phyloP scores from a whole-genome alignment of 1,140 invertebrate species.

The Drosophila melanogaster region DNA sequence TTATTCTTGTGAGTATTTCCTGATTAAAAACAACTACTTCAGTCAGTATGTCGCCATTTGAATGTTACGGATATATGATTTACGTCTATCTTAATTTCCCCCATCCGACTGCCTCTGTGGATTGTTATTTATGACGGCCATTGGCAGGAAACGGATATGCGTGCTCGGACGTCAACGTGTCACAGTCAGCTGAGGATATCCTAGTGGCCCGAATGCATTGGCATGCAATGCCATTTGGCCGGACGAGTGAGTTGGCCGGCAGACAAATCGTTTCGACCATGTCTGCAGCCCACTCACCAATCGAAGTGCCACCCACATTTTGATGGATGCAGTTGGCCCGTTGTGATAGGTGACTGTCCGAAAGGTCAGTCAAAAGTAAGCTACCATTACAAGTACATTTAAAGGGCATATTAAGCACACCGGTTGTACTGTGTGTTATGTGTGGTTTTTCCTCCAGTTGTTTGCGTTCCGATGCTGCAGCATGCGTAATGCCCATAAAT shows the following conservation, averaged over 20 bases:
- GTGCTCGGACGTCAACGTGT: conserved; percentile 62
- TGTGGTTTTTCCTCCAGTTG: conserved; percentile 19
- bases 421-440: conserved; percentile 32
- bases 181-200: conserved; percentile 30
- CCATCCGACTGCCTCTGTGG: conserved; percentile 7
- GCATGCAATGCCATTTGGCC: conserved; percentile 38
- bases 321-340: conserved; percentile 49
- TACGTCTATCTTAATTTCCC: conserved; percentile 1
- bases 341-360: conserved; percentile 42
- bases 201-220: conserved; percentile 34
- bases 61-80: conserved; percentile 43
- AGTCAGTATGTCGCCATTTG: conserved; percentile 19
- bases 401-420: conserved; percentile 53
- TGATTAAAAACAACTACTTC: too few species aligned
- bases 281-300: conserved; percentile 6
- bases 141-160: conserved; percentile 70
- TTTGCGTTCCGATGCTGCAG: conserved; percentile 12
- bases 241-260: conserved; percentile 44
- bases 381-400: conserved; percentile 40
- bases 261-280: conserved; percentile 63
- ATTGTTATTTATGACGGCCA: conserved; percentile 73
- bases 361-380: conserved; percentile 33
- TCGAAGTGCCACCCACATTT: conserved; percentile 12
- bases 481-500: conserved; percentile 60
- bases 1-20: too few species aligned